These are phyloP conservation scores for Lanistes nyassanus DNA, from an alignment of 1,140 invertebrate species.

Conservation along the genomic window DNA sequence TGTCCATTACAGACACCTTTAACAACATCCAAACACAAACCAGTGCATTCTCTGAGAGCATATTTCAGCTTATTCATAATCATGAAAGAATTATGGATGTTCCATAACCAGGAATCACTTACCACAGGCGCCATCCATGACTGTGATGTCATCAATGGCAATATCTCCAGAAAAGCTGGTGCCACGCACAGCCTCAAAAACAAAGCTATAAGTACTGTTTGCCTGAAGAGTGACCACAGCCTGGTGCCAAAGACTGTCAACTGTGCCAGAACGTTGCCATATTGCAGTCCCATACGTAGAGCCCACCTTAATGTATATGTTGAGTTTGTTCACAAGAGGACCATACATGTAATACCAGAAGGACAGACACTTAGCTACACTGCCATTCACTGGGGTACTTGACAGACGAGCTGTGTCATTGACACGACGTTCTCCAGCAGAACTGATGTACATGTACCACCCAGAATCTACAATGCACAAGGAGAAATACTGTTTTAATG, in stretches of 20 bases:
- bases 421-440: slow-evolving; percentile 50
- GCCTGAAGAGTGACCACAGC: slow-evolving; percentile 46
- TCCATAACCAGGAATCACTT: neutral
- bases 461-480: slow-evolving; percentile 30
- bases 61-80: no score
- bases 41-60: no score
- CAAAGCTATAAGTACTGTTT: slow-evolving; percentile 66
- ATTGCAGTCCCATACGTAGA: slow-evolving; percentile 38
- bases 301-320: slow-evolving; percentile 45
- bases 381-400: slow-evolving; percentile 40
- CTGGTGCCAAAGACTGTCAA: slow-evolving; percentile 54
- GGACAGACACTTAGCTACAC: slow-evolving; percentile 44
- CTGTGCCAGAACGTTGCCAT: slow-evolving; percentile 51
- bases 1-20: no score
- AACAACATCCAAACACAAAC: neutral
- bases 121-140: slow-evolving; percentile 46
- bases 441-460: slow-evolving; percentile 63
- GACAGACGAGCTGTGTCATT: slow-evolving; percentile 55
- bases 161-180: slow-evolving; percentile 55
- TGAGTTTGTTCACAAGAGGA: slow-evolving; percentile 55
- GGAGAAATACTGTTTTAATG: no score
- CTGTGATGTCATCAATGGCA: slow-evolving; percentile 56
- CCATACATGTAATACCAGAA: slow-evolving; percentile 87
- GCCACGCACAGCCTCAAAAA: slow-evolving; percentile 75
- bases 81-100: no score